Percentiles rank a stretch among this genome's conserved stretches.
Evolutionary conservation across 1,140 invertebrate species (phyloP).

Genomic region (Lordiphosa clarofinis): DNA sequence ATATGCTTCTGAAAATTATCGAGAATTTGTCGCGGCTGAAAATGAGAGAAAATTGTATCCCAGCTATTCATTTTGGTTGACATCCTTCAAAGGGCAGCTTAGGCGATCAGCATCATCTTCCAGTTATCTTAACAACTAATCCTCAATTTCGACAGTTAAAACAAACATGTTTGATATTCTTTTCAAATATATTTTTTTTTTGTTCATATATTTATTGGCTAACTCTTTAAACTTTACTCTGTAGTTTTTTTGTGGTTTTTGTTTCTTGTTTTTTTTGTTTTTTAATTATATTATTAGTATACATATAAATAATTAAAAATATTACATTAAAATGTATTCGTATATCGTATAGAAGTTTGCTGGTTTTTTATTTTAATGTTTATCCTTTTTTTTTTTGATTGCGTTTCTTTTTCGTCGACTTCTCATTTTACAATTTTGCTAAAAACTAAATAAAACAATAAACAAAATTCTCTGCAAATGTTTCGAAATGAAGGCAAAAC

Average conservation of each 20-base stretch:
- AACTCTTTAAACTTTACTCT: constrained; percentile 79
- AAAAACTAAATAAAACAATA: constrained; percentile 77
- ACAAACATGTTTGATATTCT: constrained; percentile 46
- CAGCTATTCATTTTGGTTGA: too few relatives aligned
- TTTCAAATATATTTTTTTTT: constrained; percentile 79
- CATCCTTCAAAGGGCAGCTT: too few relatives aligned
- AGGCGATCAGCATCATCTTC: background rate
- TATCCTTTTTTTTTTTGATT: constrained; percentile 63
- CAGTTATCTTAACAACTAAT: background rate
- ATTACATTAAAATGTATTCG: constrained; percentile 80
- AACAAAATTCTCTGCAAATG: constrained; percentile 42
- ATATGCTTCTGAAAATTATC: too few relatives aligned
- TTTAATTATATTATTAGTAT: constrained; percentile 79
- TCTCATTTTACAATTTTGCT: constrained; percentile 79
- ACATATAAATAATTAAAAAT: constrained; percentile 80
- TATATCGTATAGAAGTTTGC: constrained; percentile 78
- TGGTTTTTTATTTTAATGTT: constrained; percentile 54
- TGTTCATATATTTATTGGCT: constrained; percentile 79
- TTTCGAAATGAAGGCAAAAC: constrained; percentile 53
- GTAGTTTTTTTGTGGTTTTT: constrained; percentile 63
- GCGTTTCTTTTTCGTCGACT: constrained; percentile 54
- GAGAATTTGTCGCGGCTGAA: too few relatives aligned
- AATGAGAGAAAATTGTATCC: too few relatives aligned
- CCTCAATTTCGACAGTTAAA: constrained; percentile 49
- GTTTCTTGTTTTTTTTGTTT: constrained; percentile 50